Percentiles rank a stretch among this genome's conserved stretches.
These are phyloP conservation scores for Pimpla rufipes DNA, from an alignment of 2,888 invertebrate species.

Conservation along the genomic window DNA sequence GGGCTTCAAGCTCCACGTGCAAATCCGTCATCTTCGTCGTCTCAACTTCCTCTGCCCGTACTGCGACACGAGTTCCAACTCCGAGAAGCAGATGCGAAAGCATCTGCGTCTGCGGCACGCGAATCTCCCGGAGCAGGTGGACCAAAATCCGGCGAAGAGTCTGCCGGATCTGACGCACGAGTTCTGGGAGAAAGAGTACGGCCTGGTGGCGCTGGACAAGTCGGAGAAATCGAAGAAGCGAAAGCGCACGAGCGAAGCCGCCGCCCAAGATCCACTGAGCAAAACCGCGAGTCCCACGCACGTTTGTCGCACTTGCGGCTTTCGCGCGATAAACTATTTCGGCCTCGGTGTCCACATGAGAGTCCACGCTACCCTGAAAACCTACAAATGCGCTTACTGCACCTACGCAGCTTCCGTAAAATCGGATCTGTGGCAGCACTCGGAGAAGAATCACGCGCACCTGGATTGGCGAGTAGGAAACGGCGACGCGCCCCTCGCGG, in stretches of 20 bases:
- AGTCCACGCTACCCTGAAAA: conserved; percentile 73
- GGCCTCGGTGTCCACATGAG: conserved; percentile 80
- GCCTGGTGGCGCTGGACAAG: conserved; percentile 70
- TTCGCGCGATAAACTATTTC: conserved; percentile 75
- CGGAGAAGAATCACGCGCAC: conserved; percentile 79
- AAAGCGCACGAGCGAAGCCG: conserved; percentile 64
- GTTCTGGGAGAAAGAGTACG: conserved; percentile 83
- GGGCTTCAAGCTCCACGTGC: conserved; percentile 82
- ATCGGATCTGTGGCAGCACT: conserved; percentile 79
- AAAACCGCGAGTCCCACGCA: conserved; percentile 43
- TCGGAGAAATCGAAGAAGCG: conserved; percentile 73
- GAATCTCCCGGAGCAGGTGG: conserved; percentile 72
- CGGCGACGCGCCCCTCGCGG: conserved; percentile 17
- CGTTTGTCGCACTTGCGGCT: conserved; percentile 78
- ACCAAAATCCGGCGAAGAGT: conserved; percentile 76
- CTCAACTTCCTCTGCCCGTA: conserved; percentile 79
- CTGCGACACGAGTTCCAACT: conserved; percentile 81
- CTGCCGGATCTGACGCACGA: conserved; percentile 77
- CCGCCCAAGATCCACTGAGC: neutral
- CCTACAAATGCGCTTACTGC: conserved; percentile 82
- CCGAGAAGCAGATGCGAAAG: conserved; percentile 77
- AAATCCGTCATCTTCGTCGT: conserved; percentile 80
- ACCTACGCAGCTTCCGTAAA: conserved; percentile 76
- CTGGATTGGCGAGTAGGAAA: conserved; percentile 73
- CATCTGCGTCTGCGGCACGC: conserved; percentile 80